Evolutionary conservation across 2,113 vertebrate genomes (phyloP), one percentile per base, ranked within the genome.

Genomic region (Scomber scombrus): DNA sequence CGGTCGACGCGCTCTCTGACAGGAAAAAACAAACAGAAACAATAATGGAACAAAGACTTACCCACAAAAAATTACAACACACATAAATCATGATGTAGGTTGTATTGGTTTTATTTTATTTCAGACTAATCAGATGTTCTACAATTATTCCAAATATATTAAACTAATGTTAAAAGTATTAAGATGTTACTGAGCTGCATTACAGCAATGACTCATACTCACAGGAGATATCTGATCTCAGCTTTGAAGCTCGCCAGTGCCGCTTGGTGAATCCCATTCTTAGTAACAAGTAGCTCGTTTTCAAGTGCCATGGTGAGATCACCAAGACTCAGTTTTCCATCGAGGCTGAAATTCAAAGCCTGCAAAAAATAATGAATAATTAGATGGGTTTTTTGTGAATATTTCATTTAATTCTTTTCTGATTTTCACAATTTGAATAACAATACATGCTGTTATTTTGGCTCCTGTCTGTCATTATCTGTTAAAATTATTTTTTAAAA

Each of bases 191-290:
- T 9, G 52, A 69, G 31, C 46, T 43, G 63, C 29, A 11, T 58
- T 40, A 56, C 0, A 29, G 2, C 5, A 2, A 9, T 23, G 57
- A 72, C 11, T 49, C 50, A 1, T 60, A 97, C 97, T 97, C 92
- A 99, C 98, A 98, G 75, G 57, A 98, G 92, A 82, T 97, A 93
- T 46, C 96, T 95, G 91, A 99, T 99, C 93, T 99, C 98, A 0
- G 93, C 94, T 89, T 96, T 99, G 91, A 98, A 99, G 92, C 97
- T 99, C 0, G 96, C 96, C 85, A 99, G 92, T 0, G 96, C 97
- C 0, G 97, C 98, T 77, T 96, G 96, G 84, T 98, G 96, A 51
- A 98, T 93, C 40, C 95, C 91, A 0, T 97, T 99, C 95, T 97
- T 99, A 56, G 97, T 96, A 56, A 95, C 91, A 0, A 98, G 83